phyloP scores from a whole-genome alignment of 2,113 vertebrate genomes.

The Etheostoma cragini region DNA sequence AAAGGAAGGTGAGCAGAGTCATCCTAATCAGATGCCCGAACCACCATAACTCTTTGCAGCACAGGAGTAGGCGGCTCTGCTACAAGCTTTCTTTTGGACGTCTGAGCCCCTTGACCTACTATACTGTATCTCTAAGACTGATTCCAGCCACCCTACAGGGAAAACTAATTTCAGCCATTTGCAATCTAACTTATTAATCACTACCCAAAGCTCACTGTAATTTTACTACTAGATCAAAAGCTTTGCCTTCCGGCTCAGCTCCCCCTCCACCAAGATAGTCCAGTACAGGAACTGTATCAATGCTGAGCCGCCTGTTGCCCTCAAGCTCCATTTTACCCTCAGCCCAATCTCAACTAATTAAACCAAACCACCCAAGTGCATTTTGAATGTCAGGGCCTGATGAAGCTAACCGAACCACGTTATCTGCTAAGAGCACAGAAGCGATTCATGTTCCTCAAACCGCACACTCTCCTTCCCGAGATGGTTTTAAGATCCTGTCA shows the following conservation, averaged over 20 bases:
- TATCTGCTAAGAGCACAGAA: neutral
- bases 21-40: neutral
- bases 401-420: neutral
- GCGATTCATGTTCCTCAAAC: no score
- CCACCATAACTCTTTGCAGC: neutral
- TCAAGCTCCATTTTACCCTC: neutral
- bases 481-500: no score
- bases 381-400: neutral
- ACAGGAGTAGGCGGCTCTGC: neutral
- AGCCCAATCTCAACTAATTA: neutral
- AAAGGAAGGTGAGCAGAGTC: neutral
- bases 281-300: neutral
- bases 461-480: no score
- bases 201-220: neutral
- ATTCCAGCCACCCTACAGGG: neutral
- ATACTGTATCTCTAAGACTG: no score
- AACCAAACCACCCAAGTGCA: no score
- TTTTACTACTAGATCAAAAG: neutral
- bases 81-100: neutral
- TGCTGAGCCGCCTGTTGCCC: neutral
- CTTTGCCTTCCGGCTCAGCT: neutral
- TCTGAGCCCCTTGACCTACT: neutral
- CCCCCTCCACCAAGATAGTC: neutral
- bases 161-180: neutral
- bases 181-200: neutral